phyloP scores from a whole-genome alignment of 2,888 invertebrate species.

The Chalcis sispes region DNA sequence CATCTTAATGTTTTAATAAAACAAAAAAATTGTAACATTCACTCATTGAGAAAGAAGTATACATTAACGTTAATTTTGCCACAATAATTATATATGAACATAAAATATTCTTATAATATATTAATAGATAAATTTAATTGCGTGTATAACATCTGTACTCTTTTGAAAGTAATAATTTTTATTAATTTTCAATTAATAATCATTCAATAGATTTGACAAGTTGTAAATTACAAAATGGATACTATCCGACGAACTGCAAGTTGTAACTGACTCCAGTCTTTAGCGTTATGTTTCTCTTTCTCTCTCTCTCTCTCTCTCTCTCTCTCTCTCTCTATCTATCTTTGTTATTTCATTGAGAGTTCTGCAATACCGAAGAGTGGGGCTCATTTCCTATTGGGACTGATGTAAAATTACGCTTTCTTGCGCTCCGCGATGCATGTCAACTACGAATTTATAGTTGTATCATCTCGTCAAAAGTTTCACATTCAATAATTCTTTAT shows the following conservation, averaged over 20 bases:
- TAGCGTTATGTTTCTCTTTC: neutral
- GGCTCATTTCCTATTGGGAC: conserved; percentile 21
- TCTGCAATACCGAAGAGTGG: conserved; percentile 18
- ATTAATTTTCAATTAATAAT: conserved; percentile 3
- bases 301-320: conserved; percentile 1
- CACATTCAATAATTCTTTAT: too few relatives aligned
- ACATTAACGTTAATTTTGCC: too few relatives aligned
- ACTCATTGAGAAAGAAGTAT: too few relatives aligned
- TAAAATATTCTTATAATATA: too few relatives aligned
- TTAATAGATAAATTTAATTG: too few relatives aligned
- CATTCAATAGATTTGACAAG: conserved; percentile 19
- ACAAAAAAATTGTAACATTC: too few relatives aligned
- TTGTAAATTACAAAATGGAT: conserved; percentile 19
- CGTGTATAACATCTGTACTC: too few relatives aligned
- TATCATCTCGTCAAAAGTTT: neutral
- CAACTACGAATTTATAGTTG: too few relatives aligned
- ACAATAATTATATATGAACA: too few relatives aligned
- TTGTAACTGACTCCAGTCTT: conserved; percentile 20
- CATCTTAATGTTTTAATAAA: too few relatives aligned
- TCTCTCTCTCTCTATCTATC: neutral
- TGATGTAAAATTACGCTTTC: conserved; percentile 20
- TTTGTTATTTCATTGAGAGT: neutral
- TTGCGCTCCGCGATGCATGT: conserved; percentile 17
- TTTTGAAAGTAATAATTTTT: conserved; percentile 3
- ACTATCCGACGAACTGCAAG: conserved; percentile 20